Conservation (phyloP, 2,888 invertebrate species). For the Julus scanicus region DNA sequence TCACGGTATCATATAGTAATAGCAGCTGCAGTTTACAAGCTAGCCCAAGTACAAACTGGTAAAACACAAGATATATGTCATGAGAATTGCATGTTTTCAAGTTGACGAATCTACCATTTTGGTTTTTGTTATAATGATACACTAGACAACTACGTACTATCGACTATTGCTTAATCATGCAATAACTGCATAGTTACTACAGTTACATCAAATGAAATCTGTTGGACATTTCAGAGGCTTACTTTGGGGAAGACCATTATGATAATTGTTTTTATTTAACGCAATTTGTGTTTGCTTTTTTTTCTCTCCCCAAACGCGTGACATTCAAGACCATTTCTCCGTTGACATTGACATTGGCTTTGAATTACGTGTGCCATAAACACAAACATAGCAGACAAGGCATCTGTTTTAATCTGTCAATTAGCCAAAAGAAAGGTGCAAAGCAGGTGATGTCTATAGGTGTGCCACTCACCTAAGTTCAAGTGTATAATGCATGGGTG, state of each 20-base stretch:
- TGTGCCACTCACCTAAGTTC: slow-evolving; percentile 17
- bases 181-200: too few species aligned
- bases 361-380: background rate
- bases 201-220: too few species aligned
- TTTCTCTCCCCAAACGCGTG: background rate
- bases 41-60: background rate
- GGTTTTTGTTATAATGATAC: background rate
- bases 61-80: background rate
- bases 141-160: too few species aligned
- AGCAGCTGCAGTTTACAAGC: background rate
- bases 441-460: slow-evolving; percentile 31
- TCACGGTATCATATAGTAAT: background rate
- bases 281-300: background rate
- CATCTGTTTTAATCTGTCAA: slow-evolving; percentile 38
- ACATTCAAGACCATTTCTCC: background rate
- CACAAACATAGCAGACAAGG: background rate
- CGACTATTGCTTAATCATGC: too few species aligned
- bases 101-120: background rate
- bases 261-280: too few species aligned
- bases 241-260: too few species aligned
- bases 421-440: background rate
- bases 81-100: background rate
- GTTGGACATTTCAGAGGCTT: too few species aligned
- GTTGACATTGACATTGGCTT: background rate
- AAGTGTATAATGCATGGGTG: background rate